A percentile compares a stretch with the other conserved stretches of the same genome.
Conservation (phyloP, 2,797 vertebrate genomes). For the Parambassis ranga region DNA sequence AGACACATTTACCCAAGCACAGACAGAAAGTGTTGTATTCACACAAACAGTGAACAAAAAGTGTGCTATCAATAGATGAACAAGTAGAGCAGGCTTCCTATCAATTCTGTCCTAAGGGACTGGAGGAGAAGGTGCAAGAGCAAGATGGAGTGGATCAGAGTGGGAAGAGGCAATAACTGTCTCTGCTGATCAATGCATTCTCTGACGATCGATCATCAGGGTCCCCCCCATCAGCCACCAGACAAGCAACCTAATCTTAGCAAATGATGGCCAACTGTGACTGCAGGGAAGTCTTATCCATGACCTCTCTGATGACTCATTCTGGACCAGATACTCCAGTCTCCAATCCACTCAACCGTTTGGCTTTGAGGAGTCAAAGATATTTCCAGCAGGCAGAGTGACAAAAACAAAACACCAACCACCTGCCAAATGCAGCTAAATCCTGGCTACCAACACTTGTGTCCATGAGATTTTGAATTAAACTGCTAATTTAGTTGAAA, state of each 20-base stretch:
- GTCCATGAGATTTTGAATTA: slow-evolving; percentile 8
- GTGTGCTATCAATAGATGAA: slow-evolving; percentile 37
- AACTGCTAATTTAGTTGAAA: neutral
- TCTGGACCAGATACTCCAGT: slow-evolving; percentile 9
- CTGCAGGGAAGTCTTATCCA: slow-evolving; percentile 12
- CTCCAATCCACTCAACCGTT: slow-evolving; percentile 18
- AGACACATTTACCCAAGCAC: no score
- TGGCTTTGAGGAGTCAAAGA: slow-evolving; percentile 3
- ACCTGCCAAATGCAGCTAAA: slow-evolving; percentile 1
- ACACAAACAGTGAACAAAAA: neutral
- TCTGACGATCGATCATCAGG: slow-evolving; percentile 57
- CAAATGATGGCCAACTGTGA: slow-evolving; percentile 12
- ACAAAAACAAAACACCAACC: neutral
- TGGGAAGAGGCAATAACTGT: slow-evolving; percentile 52
- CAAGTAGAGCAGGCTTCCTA: slow-evolving; percentile 51
- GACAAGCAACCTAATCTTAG: slow-evolving; percentile 53
- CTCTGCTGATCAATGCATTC: slow-evolving; percentile 64
- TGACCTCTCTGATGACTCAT: slow-evolving; percentile 39
- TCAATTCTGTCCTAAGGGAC: slow-evolving; percentile 41
- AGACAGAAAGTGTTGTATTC: slow-evolving; percentile 11
- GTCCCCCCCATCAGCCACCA: slow-evolving; percentile 38
- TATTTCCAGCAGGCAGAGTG: neutral
- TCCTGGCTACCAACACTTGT: neutral
- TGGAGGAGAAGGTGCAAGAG: slow-evolving; percentile 8
- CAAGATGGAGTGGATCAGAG: slow-evolving; percentile 31